Base-by-base conservation (phyloP, 2,888 invertebrate genomes). In the Caenorhabditis virilis region DNA sequence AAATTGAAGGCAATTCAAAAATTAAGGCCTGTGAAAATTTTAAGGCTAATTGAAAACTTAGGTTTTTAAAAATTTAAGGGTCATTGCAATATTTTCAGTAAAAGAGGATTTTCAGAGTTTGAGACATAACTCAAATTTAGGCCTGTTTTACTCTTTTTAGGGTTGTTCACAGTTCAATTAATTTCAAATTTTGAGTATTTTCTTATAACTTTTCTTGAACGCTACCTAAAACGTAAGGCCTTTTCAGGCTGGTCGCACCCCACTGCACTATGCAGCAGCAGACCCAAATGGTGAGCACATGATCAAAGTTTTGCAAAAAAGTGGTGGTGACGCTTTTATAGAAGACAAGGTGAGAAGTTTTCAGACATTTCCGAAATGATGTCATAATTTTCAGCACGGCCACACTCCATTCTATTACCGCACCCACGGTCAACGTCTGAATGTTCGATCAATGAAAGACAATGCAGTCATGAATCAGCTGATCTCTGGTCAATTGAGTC, bases 321-420 rank as follows among this genome's bases (percentile, higher is more conserved):
- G 78, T 38, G 83, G 83, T 13, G 83, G 82, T 1, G 83, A 84
- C 63, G 82, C 83, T 3, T 83, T 83, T 61, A 80, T 83, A 22
- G 82, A 82, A 50, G 83, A 82, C 52, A 82, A 82, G 61, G 80
- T 79, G 23, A 23, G 16, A 30, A 30, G 5, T 15, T 5, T n/a
- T 36, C 5, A 36, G 5, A 36, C 5, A 36, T 30, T 35, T 48
- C 15, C 48, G 20, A 25, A 46, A 46, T 16, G 7, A 30, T 13
- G 43, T 11, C 39, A 54, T 48, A 26, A 49, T 7, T 62, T 80
- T 26, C 83, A 92, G 91, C 88, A 88, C 82, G 91, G 90, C 35
- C 88, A 89, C 58, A 89, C 90, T 48, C 89, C 92, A 33, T 91
- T 91, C 80, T 90, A 90, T 83, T 92, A 91, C 84, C 87, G 88